phyloP scores from a whole-genome alignment of 2,113 vertebrate species.

The Heptranchias perlo region DNA sequence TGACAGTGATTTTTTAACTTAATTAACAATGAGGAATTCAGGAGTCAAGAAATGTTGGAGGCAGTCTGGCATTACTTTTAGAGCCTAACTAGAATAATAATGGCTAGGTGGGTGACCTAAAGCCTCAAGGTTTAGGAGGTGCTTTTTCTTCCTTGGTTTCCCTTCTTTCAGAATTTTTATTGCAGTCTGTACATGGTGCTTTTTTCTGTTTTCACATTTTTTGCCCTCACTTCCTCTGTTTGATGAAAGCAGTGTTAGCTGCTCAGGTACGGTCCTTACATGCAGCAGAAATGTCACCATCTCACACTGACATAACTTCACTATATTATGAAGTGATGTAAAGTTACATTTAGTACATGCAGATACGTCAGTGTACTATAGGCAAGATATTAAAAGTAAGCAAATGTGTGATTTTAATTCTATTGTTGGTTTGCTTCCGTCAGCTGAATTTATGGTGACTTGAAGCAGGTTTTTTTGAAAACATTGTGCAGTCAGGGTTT shows the following conservation, averaged over 20 bases:
- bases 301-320: not conserved
- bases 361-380: not conserved
- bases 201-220: not conserved
- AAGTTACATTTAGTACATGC: not conserved
- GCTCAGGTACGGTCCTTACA: not conserved
- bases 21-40: not conserved
- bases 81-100: not conserved
- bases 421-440: not conserved
- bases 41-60: not conserved
- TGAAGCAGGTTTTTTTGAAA: not conserved
- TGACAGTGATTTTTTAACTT: constrained; percentile 11
- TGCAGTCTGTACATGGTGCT: not conserved
- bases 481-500: not conserved
- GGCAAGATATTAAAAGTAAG: not conserved
- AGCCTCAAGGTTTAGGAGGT: not conserved
- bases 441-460: not conserved
- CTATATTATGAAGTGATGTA: not conserved
- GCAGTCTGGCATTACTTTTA: not conserved
- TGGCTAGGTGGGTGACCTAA: not conserved
- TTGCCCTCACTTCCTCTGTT: not conserved
- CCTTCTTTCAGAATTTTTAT: not conserved
- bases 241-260: not conserved
- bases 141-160: not conserved
- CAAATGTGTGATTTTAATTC: not conserved
- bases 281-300: not conserved